phyloP scores from a whole-genome alignment of 2,113 vertebrate species.

The Lipotes vexillifer region DNA sequence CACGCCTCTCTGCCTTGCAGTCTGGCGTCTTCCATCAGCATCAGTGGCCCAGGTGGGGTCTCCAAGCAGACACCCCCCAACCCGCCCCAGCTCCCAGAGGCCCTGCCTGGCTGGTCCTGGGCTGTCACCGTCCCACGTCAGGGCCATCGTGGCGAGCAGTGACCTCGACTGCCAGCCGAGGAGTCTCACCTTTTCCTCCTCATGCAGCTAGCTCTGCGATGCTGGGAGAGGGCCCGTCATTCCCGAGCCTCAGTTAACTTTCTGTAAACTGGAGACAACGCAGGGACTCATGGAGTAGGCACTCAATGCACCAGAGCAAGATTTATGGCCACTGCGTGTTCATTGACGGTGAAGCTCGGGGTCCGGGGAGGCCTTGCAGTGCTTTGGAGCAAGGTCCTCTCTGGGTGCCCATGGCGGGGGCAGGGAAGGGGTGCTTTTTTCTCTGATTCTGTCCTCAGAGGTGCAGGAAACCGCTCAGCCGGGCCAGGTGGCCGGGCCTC shows the following conservation, averaged over 20 bases:
- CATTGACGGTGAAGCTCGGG: not conserved
- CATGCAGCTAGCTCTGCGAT: not conserved
- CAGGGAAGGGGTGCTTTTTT: no score
- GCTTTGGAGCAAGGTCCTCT: not conserved
- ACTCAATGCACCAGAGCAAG: accelerated
- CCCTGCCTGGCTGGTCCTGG: not conserved
- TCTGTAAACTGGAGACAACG: not conserved
- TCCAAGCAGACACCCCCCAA: not conserved
- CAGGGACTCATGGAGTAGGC: accelerated
- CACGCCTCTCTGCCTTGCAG: not conserved
- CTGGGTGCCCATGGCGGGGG: no score
- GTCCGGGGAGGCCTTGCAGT: accelerated
- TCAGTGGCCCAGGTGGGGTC: not conserved
- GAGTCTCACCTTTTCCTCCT: not conserved
- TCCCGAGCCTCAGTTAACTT: not conserved
- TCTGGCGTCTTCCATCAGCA: not conserved
- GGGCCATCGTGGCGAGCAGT: not conserved
- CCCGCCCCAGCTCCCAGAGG: not conserved
- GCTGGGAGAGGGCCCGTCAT: not conserved
- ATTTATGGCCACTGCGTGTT: accelerated
- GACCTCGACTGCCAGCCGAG: accelerated
- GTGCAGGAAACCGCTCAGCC: not conserved
- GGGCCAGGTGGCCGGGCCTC: not conserved
- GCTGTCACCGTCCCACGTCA: not conserved
- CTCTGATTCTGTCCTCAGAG: not conserved